phyloP scores from a whole-genome alignment of 2,113 vertebrate genomes.

The Cercopithecus mona region DNA sequence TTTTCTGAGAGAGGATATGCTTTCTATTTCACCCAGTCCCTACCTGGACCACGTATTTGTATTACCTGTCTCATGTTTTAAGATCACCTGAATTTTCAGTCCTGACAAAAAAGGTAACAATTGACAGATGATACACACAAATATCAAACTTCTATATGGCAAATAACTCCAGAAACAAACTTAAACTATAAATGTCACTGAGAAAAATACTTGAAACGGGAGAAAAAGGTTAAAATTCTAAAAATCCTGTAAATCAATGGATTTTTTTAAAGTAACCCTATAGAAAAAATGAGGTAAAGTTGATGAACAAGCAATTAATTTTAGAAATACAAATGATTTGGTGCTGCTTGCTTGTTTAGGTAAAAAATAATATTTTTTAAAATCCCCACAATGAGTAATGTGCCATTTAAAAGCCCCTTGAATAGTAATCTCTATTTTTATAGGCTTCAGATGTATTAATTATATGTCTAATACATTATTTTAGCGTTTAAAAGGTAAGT shows the following conservation, averaged over 20 bases:
- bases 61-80: background rate
- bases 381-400: background rate
- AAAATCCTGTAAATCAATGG: background rate
- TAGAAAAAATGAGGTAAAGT: too few species aligned
- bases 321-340: too few species aligned
- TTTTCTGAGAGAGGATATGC: background rate
- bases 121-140: background rate
- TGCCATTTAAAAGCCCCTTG: background rate
- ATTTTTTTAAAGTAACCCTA: too few species aligned
- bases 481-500: background rate
- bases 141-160: background rate
- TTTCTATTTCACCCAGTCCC: background rate
- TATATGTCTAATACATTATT: background rate
- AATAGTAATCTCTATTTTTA: slow-evolving; percentile 15
- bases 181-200: background rate
- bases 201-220: background rate
- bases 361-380: background rate
- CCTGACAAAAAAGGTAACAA: background rate
- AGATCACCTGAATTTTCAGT: background rate
- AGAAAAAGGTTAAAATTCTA: background rate
- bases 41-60: background rate
- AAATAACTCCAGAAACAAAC: background rate
- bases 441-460: background rate
- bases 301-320: too few species aligned
- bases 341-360: too few species aligned